A percentile compares a stretch with the other conserved stretches of the same genome.
Evolutionary conservation across 2,888 invertebrate genomes (phyloP).

Genomic region (Antheraea assamensis): DNA sequence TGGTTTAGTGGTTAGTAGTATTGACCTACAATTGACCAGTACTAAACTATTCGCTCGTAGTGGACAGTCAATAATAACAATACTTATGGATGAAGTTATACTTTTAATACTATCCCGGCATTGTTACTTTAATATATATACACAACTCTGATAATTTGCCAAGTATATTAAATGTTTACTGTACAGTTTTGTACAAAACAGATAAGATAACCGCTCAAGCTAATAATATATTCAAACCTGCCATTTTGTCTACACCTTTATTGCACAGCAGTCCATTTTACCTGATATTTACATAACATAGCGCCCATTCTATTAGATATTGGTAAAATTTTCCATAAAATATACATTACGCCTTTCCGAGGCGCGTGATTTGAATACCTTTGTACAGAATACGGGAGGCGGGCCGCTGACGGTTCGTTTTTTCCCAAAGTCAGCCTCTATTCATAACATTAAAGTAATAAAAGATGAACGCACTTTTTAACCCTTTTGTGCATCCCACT

Average conservation of each 20-base stretch:
- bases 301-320: slow-evolving; percentile 13
- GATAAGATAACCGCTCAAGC: slow-evolving; percentile 31
- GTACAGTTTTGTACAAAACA: background rate
- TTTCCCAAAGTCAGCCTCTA: slow-evolving; percentile 12
- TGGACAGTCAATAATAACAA: too few relatives aligned
- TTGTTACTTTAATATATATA: too few relatives aligned
- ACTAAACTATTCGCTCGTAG: too few relatives aligned
- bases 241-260: slow-evolving; percentile 9
- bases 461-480: slow-evolving; percentile 5
- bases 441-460: slow-evolving; percentile 11
- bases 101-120: too few relatives aligned
- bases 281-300: slow-evolving; percentile 15
- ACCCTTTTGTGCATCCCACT: background rate
- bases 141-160: too few relatives aligned
- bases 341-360: slow-evolving; percentile 11
- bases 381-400: slow-evolving; percentile 20
- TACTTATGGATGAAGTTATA: too few relatives aligned
- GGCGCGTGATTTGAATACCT: slow-evolving; percentile 45
- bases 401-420: slow-evolving; percentile 6
- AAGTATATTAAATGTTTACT: background rate
- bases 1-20: too few relatives aligned
- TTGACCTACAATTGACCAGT: too few relatives aligned
- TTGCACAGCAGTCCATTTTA: slow-evolving; percentile 10
- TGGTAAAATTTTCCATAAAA: slow-evolving; percentile 17
- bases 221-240: slow-evolving; percentile 11